Conservation (phyloP, 1,140 invertebrate genomes). For the Saxidomus purpurata region DNA sequence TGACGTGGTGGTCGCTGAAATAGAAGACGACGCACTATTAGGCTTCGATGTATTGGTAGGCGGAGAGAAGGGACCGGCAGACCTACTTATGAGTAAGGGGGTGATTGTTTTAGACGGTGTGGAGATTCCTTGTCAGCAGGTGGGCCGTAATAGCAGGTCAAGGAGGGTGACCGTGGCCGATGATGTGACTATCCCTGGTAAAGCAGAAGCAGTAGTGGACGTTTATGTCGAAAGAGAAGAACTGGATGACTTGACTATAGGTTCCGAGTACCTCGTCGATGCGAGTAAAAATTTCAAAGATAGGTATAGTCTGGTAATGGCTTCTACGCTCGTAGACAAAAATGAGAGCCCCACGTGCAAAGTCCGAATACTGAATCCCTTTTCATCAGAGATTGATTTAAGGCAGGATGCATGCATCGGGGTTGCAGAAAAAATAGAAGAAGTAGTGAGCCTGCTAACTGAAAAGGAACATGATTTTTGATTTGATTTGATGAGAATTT, state of each 20-base stretch:
- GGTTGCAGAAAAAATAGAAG: not conserved
- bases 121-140: not conserved
- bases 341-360: not conserved
- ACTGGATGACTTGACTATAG: not conserved
- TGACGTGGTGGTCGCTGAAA: not conserved
- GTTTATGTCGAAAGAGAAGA: not conserved
- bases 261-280: not conserved
- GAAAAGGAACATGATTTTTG: too few species aligned
- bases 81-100: constrained; percentile 8
- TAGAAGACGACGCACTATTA: too few species aligned
- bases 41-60: constrained; percentile 24
- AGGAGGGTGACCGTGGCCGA: not conserved
- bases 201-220: not conserved
- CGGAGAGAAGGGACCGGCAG: not conserved
- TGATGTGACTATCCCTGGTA: not conserved
- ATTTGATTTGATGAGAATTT: too few species aligned
- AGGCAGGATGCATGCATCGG: not conserved
- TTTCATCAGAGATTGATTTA: not conserved
- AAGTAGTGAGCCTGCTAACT: not conserved
- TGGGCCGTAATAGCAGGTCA: not conserved
- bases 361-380: not conserved
- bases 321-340: not conserved
- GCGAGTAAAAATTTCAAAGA: not conserved
- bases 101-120: not conserved
- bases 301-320: not conserved